Conservation (phyloP, 2,113 vertebrate species). For the Clupea harengus region DNA sequence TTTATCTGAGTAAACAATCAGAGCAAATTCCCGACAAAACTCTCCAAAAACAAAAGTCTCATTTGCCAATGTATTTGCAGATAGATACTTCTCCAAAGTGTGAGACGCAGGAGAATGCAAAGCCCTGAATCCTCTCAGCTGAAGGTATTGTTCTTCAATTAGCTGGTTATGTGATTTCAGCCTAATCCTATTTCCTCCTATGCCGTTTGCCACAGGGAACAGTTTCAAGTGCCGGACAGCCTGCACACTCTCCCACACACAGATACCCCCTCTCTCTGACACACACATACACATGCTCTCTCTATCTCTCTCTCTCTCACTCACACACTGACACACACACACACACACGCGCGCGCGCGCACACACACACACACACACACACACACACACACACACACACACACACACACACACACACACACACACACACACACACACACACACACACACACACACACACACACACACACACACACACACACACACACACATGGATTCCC, state of each 20-base stretch:
- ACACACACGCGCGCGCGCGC: neutral
- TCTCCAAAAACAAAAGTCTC: neutral
- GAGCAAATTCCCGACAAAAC: neutral
- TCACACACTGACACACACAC: neutral
- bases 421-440: neutral
- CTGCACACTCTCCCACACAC: conserved; percentile 8
- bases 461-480: neutral
- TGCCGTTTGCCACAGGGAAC: conserved; percentile 38
- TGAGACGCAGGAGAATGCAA: neutral
- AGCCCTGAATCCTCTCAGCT: conserved; percentile 12
- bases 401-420: neutral
- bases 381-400: neutral
- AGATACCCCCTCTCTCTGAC: neutral
- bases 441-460: conserved; percentile 1
- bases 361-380: neutral
- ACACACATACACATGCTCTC: neutral
- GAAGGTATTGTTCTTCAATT: conserved; percentile 55
- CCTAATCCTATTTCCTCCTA: conserved; percentile 50
- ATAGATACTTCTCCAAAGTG: neutral
- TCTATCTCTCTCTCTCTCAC: neutral
- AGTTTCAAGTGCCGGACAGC: conserved; percentile 35
- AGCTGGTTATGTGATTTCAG: conserved; percentile 50
- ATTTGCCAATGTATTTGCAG: neutral
- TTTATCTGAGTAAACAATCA: neutral
- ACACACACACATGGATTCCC: conserved; percentile 19